These are phyloP conservation scores for Catalaphyllia jardinei DNA, from an alignment of 64 coral and sea anemone species.

Conservation along the genomic window DNA sequence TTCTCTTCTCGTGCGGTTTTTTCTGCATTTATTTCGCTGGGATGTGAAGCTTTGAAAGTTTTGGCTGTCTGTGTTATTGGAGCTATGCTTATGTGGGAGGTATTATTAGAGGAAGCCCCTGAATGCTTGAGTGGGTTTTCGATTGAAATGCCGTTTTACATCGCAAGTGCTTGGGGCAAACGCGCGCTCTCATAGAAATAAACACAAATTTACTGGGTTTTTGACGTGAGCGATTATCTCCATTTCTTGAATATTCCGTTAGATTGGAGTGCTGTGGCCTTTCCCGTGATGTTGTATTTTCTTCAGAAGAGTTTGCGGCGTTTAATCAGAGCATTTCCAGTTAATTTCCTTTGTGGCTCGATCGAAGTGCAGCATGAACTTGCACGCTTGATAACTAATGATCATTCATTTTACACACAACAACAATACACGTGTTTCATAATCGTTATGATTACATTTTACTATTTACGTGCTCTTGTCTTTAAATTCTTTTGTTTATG, in stretches of 20 bases:
- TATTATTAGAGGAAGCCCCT: neutral
- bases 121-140: slow-evolving; percentile 15
- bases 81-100: neutral
- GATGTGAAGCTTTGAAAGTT: slow-evolving; percentile 43
- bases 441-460: neutral
- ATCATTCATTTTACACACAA: slow-evolving; percentile 10
- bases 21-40: slow-evolving; percentile 29
- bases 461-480: neutral
- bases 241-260: neutral
- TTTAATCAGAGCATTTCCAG: slow-evolving; percentile 15
- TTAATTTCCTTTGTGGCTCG: slow-evolving; percentile 28
- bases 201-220: neutral
- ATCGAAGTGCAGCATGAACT: neutral
- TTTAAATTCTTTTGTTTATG: slow-evolving; percentile 7
- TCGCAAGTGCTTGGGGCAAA: slow-evolving; percentile 5
- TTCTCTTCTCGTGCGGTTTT: slow-evolving; percentile 43
- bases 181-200: slow-evolving; percentile 10
- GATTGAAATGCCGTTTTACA: slow-evolving; percentile 10
- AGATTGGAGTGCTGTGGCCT: neutral
- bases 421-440: slow-evolving; percentile 5
- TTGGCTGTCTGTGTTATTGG: slow-evolving; percentile 12
- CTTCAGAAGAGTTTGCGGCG: neutral
- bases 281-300: neutral
- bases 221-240: neutral
- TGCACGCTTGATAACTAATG: slow-evolving; percentile 15